Conservation (phyloP, 2,888 invertebrate genomes). For the Diploptera punctata region DNA sequence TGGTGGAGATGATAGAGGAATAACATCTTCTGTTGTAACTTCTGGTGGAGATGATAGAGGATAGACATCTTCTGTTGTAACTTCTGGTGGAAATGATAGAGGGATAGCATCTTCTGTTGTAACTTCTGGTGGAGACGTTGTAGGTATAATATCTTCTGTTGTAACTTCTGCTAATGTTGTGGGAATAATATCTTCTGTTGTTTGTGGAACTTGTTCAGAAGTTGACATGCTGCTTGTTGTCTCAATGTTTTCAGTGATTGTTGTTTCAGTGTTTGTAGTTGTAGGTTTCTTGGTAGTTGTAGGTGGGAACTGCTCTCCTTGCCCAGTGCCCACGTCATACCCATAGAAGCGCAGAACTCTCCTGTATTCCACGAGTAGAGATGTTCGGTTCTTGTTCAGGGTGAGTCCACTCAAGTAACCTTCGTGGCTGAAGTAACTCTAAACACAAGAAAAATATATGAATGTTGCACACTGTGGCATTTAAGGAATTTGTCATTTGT, state of each 20-base stretch:
- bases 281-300: slow-evolving; percentile 39
- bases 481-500: no score
- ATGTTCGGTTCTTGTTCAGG: slow-evolving; percentile 78
- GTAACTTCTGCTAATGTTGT: slow-evolving; percentile 9
- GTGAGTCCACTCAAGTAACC: slow-evolving; percentile 83
- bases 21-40: slow-evolving; percentile 1
- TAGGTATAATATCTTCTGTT: slow-evolving; percentile 9
- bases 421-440: slow-evolving; percentile 86
- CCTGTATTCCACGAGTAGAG: slow-evolving; percentile 75
- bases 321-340: slow-evolving; percentile 68
- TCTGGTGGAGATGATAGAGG: no score
- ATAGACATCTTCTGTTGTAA: background rate
- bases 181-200: background rate
- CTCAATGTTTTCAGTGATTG: slow-evolving; percentile 23
- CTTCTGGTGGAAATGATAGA: background rate
- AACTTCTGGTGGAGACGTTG: background rate
- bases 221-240: slow-evolving; percentile 40
- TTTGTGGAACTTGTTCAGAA: slow-evolving; percentile 30
- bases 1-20: slow-evolving; percentile 1
- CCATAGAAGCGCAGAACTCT: slow-evolving; percentile 79
- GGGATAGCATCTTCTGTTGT: slow-evolving; percentile 38
- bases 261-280: slow-evolving; percentile 43
- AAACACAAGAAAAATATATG: no score
- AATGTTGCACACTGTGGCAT: no score
- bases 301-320: background rate